Evolutionary conservation across 1,140 invertebrate species (phyloP).

Genomic region (Drosophila sturtevanti): DNA sequence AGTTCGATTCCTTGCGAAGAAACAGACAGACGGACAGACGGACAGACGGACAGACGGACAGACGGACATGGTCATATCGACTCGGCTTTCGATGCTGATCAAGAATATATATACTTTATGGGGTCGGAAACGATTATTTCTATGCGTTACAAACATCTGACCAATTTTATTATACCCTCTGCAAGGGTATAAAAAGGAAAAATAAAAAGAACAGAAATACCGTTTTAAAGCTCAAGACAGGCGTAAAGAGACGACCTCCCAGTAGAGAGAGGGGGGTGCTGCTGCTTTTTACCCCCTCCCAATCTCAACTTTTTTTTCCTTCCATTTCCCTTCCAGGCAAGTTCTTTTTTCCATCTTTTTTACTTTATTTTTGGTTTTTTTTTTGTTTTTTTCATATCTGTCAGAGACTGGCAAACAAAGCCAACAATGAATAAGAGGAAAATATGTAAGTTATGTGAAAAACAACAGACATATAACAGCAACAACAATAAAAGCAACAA

Average conservation of each 20-base stretch:
- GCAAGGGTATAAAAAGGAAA: not conserved
- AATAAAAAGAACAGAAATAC: not conserved
- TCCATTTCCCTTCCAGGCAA: not conserved
- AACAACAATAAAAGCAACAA: conserved; percentile 16
- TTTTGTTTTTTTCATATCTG: conserved; percentile 7
- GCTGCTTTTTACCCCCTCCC: not conserved
- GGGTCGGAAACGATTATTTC: too few relatives aligned
- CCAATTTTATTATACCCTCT: too few relatives aligned
- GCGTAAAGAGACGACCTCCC: conserved; percentile 22
- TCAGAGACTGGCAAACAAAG: conserved; percentile 18
- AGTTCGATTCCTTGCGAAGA: too few relatives aligned
- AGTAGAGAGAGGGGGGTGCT: too few relatives aligned
- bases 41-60: too few relatives aligned
- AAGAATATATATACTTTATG: too few relatives aligned
- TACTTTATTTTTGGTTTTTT: not conserved
- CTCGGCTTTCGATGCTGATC: too few relatives aligned
- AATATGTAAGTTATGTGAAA: conserved; percentile 3
- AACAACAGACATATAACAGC: conserved; percentile 12
- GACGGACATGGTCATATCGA: too few relatives aligned
- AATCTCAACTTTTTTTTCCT: conserved; percentile 3
- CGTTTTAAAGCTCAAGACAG: conserved; percentile 21
- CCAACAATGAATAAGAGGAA: not conserved
- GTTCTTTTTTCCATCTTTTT: not conserved
- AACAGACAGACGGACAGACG: too few relatives aligned
- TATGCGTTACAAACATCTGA: too few relatives aligned